Conservation (phyloP, 2,888 invertebrate species). For the Ennomos quercinarius region DNA sequence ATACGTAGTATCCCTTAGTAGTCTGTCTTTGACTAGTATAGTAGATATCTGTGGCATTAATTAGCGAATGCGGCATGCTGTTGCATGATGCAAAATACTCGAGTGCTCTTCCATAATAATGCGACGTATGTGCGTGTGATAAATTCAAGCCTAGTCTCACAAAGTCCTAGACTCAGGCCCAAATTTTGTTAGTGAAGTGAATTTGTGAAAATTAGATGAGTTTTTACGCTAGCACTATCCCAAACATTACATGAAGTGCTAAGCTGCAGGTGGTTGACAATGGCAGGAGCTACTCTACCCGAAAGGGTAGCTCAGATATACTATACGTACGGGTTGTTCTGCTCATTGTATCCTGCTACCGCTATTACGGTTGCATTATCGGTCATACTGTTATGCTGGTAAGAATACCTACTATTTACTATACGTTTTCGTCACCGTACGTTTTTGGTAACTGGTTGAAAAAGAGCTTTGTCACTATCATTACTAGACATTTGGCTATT, state of each 20-base stretch:
- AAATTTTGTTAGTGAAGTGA: conserved; percentile 39
- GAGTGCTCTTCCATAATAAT: conserved; percentile 53
- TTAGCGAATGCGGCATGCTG: conserved; percentile 54
- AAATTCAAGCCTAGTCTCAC: conserved; percentile 51
- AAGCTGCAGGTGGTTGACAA: conserved; percentile 48
- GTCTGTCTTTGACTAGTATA: too few species aligned
- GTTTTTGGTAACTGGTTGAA: not conserved
- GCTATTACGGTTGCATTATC: conserved; percentile 91
- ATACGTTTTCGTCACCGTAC: too few species aligned
- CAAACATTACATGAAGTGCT: conserved; percentile 47
- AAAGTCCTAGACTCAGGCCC: conserved; percentile 26
- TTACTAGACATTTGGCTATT: too few species aligned
- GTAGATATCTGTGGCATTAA: too few species aligned
- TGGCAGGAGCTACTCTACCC: conserved; percentile 86
- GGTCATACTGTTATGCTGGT: conserved; percentile 93
- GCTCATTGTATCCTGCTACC: conserved; percentile 95
- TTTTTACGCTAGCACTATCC: conserved; percentile 52
- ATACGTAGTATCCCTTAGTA: too few species aligned
- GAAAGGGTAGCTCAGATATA: conserved; percentile 93
- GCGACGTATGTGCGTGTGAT: conserved; percentile 57
- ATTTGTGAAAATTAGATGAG: conserved; percentile 62
- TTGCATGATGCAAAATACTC: conserved; percentile 69
- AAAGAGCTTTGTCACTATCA: too few species aligned
- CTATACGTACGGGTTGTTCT: conserved; percentile 97
- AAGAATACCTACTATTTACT: conserved; percentile 56